These are phyloP conservation scores for Caenorhabditis imperialis DNA, from an alignment of 2,888 invertebrate genomes.

Conservation along the genomic window DNA sequence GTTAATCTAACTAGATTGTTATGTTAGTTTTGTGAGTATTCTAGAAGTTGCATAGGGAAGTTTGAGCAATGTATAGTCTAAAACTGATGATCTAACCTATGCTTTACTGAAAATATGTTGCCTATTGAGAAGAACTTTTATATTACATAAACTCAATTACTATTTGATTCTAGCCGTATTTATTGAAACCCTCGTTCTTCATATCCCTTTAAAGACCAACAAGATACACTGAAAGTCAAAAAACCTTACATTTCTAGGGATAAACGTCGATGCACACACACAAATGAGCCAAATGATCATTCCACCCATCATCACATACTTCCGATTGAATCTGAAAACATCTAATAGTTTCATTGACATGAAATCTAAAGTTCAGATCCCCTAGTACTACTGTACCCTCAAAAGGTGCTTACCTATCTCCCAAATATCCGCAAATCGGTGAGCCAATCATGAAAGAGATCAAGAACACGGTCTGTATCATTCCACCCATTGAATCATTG, in stretches of 20 bases:
- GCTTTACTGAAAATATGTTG: too few species aligned
- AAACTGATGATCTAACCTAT: too few species aligned
- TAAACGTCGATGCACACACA: conserved; percentile 48
- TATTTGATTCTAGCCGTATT: too few species aligned
- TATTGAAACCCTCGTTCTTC: too few species aligned
- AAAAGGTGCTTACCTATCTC: conserved; percentile 84
- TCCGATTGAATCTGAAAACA: conserved; percentile 82
- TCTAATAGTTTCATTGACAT: neutral
- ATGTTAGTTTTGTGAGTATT: too few species aligned
- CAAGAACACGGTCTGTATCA: conserved; percentile 96
- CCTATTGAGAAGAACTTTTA: too few species aligned
- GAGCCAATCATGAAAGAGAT: conserved; percentile 97
- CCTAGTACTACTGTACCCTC: neutral
- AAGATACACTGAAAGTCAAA: too few species aligned
- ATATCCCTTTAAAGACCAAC: too few species aligned
- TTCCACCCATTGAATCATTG: conserved; percentile 87
- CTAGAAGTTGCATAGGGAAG: too few species aligned
- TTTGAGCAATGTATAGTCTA: too few species aligned
- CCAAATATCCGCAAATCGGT: conserved; percentile 96
- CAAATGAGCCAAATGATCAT: conserved; percentile 54
- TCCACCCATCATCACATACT: conserved; percentile 47
- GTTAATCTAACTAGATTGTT: too few species aligned
- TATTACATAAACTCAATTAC: too few species aligned
- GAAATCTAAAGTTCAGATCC: neutral
- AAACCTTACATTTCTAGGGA: conserved; percentile 47